Base-by-base conservation (phyloP, 2,888 invertebrate genomes). In the Nasonia oneida region DNA sequence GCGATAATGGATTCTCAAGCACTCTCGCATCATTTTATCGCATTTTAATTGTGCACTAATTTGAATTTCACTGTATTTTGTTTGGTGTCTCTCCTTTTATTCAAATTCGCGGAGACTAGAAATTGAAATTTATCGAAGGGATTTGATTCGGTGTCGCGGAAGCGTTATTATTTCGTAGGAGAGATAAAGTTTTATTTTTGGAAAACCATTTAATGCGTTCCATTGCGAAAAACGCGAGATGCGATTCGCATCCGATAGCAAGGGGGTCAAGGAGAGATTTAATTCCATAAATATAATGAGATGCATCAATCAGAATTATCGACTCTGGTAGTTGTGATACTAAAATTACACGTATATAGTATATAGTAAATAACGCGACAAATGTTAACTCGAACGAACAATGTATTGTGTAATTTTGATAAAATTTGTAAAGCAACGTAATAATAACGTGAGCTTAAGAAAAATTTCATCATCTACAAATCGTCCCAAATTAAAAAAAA, bases 241-340 rank as follows among this genome's bases (percentile, higher is more conserved):
- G n/a, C 53, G 23, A 71, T 53, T 80, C 37, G 53, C 29, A 15
- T 71, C 53, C 53, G 80, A 80, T 80, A 57, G 29, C 37, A 73
- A 81, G 39, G 18, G 53, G 23, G 81, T 75, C 61, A 74, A 74
- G 74, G 64, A 81, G 75, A 64, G 57, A 74, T 74, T 81, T 18
- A 50, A 81, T 81, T n/a, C 74, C 57, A 57, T 57, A 57, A 53
- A 57, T 37, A 37, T 37, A 37, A 37, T 37, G 23, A 81, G 64
- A 64, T 81, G 10, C 74, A 81, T 74, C 64, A 64, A 74, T 81
- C 81, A 81, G 1, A 53, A 33, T 73, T 74, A 74, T 81, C 61
- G 29, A 39, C 23, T n/a, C 47, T 47, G 47, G 2, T 29, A 12
- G 10, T 15, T 61, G 10, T 12, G 47, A 81, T 47, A 57, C 64